These are phyloP conservation scores for Venusia cambrica DNA, from an alignment of 2,888 invertebrate genomes.

Conservation along the genomic window DNA sequence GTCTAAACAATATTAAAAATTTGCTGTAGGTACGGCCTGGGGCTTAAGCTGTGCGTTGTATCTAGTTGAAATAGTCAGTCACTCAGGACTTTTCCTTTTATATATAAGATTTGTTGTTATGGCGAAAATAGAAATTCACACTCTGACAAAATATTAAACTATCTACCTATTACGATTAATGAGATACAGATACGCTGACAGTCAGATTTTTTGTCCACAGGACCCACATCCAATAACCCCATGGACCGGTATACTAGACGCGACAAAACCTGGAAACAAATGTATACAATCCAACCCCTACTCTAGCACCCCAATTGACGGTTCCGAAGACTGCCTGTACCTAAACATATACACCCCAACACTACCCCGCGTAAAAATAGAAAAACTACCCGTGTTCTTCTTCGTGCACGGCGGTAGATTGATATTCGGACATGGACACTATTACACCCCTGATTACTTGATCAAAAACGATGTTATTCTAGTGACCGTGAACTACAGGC, in stretches of 20 bases:
- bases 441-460: constrained; percentile 63
- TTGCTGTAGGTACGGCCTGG: no score
- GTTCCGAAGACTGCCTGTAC: constrained; percentile 85
- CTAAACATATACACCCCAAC: constrained; percentile 84
- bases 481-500: constrained; percentile 63
- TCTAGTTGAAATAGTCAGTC: no score
- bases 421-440: constrained; percentile 75
- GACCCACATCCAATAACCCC: constrained; percentile 51
- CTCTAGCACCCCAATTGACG: constrained; percentile 55
- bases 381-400: constrained; percentile 73
- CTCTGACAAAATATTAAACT: no score
- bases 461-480: constrained; percentile 57
- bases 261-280: constrained; percentile 63
- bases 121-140: no score
- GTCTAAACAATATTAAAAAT: no score
- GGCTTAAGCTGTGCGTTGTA: no score
- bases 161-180: no score
- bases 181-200: no score
- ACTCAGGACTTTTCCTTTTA: no score
- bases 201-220: constrained; percentile 35
- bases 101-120: no score
- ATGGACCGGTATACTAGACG: constrained; percentile 58
- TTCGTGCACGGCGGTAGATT: constrained; percentile 81
- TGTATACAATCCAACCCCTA: constrained; percentile 72
- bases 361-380: constrained; percentile 54